Percentiles rank a stretch among this genome's conserved stretches.
Conservation (phyloP, 1,140 invertebrate genomes). For the Delia radicum region DNA sequence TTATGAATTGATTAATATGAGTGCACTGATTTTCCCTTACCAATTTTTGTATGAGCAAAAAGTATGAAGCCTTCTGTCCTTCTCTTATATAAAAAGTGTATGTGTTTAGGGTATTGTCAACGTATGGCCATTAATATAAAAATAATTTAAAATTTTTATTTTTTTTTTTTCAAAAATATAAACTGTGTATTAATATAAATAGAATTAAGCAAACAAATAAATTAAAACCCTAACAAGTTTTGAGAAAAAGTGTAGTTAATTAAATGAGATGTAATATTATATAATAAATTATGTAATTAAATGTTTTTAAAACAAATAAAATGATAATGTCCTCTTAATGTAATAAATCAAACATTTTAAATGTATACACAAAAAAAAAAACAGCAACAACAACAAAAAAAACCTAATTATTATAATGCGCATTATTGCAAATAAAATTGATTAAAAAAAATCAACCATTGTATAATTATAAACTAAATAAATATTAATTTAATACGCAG, state of each 20-base stretch:
- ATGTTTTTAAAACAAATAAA: conserved; percentile 5
- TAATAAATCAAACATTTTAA: conserved; percentile 20
- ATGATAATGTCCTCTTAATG: not conserved
- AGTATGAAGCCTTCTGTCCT: too few species aligned
- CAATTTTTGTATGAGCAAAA: too few species aligned
- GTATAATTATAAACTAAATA: not conserved
- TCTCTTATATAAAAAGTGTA: too few species aligned
- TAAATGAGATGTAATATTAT: too few species aligned
- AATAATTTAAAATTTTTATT: conserved; percentile 2
- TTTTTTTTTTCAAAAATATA: too few species aligned
- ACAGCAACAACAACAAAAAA: not conserved
- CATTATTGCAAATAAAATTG: too few species aligned
- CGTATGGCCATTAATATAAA: too few species aligned
- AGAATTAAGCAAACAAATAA: not conserved
- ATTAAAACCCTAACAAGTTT: not conserved
- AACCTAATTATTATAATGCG: not conserved
- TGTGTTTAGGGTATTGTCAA: too few species aligned
- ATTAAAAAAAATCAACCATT: not conserved
- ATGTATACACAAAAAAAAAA: not conserved
- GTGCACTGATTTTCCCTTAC: too few species aligned
- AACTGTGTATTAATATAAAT: conserved; percentile 8
- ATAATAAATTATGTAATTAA: too few species aligned
- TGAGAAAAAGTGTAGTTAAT: not conserved
- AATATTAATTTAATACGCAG: not conserved
- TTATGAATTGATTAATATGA: too few species aligned